Percentiles rank a stretch among this genome's conserved stretches.
phyloP scores from a whole-genome alignment of 2,797 vertebrate species.

The Amblyopsis hoosieri region DNA sequence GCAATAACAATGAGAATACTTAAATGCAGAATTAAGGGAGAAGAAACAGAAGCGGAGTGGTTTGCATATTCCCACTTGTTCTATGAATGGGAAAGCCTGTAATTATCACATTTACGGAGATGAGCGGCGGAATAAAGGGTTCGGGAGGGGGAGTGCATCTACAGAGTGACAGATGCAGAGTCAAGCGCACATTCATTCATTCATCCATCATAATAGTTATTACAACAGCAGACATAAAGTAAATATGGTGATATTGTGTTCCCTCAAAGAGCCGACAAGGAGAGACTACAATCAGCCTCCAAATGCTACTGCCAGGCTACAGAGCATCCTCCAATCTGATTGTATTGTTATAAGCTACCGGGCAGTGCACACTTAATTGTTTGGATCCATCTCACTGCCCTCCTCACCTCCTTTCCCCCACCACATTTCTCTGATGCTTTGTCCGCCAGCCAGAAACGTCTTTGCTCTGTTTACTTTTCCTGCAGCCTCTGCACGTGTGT shows the following conservation, averaged over 20 bases:
- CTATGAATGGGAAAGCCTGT: constrained; percentile 68
- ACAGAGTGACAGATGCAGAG: constrained; percentile 13
- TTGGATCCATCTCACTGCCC: not conserved
- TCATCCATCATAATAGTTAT: too few species aligned
- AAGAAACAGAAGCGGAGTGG: constrained; percentile 68
- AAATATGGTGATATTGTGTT: too few species aligned
- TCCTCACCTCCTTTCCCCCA: constrained; percentile 20
- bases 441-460: constrained; percentile 34
- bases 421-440: constrained; percentile 18
- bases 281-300: too few species aligned
- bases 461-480: constrained; percentile 65
- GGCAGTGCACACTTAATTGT: not conserved
- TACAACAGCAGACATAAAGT: too few species aligned
- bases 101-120: constrained; percentile 85
- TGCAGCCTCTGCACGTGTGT: constrained; percentile 69
- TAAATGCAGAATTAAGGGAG: constrained; percentile 58
- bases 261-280: too few species aligned
- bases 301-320: too few species aligned
- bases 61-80: constrained; percentile 73
- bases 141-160: constrained; percentile 48
- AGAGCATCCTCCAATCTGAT: too few species aligned
- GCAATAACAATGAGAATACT: constrained; percentile 55
- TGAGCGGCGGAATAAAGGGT: constrained; percentile 76
- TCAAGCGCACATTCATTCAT: not conserved
- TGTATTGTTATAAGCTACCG: too few species aligned